phyloP scores from a whole-genome alignment of 2,888 invertebrate genomes.

The Orthonevra nobilis region DNA sequence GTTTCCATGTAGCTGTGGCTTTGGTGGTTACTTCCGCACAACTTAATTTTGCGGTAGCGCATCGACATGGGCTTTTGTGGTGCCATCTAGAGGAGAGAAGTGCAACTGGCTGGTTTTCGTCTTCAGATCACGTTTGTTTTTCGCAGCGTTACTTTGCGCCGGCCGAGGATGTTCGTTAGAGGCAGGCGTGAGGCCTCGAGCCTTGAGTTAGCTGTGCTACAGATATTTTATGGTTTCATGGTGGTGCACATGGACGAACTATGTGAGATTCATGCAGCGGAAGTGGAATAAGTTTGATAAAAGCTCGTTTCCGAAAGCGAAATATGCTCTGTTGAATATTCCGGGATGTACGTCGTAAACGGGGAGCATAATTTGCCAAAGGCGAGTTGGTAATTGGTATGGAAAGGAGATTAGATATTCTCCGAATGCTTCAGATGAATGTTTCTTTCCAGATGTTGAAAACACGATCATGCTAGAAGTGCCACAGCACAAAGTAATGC shows the following conservation, averaged over 20 bases:
- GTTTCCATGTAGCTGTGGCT: too few relatives aligned
- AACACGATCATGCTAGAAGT: too few relatives aligned
- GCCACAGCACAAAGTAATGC: too few relatives aligned
- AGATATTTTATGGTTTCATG: background rate
- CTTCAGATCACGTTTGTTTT: constrained; percentile 65
- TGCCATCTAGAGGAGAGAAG: constrained; percentile 24
- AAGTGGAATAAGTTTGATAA: constrained; percentile 61
- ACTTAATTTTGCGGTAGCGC: constrained; percentile 49
- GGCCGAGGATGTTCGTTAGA: constrained; percentile 41
- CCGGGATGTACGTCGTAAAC: too few relatives aligned
- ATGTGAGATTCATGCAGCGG: constrained; percentile 58
- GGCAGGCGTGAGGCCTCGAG: too few relatives aligned
- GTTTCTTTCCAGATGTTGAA: too few relatives aligned
- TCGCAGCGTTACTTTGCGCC: constrained; percentile 1
- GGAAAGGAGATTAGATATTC: too few relatives aligned
- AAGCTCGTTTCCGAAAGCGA: constrained; percentile 64
- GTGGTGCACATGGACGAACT: constrained; percentile 8
- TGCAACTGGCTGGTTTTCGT: constrained; percentile 39
- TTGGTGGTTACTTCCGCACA: constrained; percentile 52
- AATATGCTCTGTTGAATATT: constrained; percentile 17
- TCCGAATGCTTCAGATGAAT: too few relatives aligned
- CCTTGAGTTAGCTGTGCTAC: too few relatives aligned
- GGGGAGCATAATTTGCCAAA: too few relatives aligned
- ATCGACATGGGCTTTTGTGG: constrained; percentile 46
- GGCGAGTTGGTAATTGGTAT: too few relatives aligned